These are phyloP conservation scores for Eulithis testata DNA, from an alignment of 2,888 invertebrate species.

Conservation along the genomic window DNA sequence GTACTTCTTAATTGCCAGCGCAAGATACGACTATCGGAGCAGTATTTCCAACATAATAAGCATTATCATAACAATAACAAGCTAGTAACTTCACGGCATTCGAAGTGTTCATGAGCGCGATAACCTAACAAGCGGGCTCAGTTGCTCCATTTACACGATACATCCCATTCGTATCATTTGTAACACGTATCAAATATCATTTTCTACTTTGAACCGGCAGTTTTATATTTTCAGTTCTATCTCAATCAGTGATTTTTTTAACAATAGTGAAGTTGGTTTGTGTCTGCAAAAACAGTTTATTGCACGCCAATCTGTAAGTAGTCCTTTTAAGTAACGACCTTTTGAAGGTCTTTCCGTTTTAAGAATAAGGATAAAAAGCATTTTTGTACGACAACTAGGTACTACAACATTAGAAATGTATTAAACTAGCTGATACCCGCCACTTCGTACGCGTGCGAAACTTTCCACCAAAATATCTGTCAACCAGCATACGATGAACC, in stretches of 20 bases:
- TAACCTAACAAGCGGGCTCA: slow-evolving; percentile 56
- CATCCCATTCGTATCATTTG: slow-evolving; percentile 26
- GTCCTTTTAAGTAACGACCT: background rate
- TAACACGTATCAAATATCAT: slow-evolving; percentile 1
- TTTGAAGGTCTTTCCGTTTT: slow-evolving; percentile 14
- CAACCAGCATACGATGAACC: too few relatives aligned
- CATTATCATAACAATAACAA: slow-evolving; percentile 83
- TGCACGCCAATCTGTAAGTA: slow-evolving; percentile 8
- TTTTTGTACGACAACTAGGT: too few relatives aligned
- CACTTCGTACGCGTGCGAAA: too few relatives aligned
- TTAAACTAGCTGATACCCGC: too few relatives aligned
- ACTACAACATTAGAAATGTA: too few relatives aligned
- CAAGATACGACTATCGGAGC: slow-evolving; percentile 77
- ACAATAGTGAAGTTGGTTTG: slow-evolving; percentile 2
- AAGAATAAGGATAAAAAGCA: too few relatives aligned
- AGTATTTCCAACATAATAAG: slow-evolving; percentile 82
- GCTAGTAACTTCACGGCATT: slow-evolving; percentile 67
- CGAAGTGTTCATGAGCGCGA: slow-evolving; percentile 62
- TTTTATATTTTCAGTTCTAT: slow-evolving; percentile 1
- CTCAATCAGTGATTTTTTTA: slow-evolving; percentile 8
- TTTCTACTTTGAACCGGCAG: slow-evolving; percentile 1
- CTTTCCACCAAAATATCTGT: too few relatives aligned
- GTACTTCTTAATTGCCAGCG: slow-evolving; percentile 75
- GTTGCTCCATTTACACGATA: slow-evolving; percentile 47
- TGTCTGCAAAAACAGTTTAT: background rate